phyloP scores from a whole-genome alignment of 2,888 invertebrate genomes.

The Hanleya hanleyi region DNA sequence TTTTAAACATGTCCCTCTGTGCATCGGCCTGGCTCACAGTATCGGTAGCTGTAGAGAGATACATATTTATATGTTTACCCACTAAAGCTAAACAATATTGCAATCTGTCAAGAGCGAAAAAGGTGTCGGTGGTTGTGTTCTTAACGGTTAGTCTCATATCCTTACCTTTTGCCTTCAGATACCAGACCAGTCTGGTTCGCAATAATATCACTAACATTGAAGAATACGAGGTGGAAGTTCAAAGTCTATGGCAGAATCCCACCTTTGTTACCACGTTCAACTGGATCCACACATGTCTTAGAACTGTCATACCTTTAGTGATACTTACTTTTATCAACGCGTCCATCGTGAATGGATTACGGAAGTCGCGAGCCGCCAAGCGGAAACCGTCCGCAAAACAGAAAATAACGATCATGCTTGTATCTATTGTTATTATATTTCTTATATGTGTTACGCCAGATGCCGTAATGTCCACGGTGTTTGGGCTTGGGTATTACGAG shows the following conservation, averaged over 20 bases:
- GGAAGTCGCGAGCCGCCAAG: slow-evolving; percentile 30
- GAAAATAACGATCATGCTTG: slow-evolving; percentile 56
- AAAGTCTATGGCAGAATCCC: slow-evolving; percentile 37
- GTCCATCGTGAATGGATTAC: slow-evolving; percentile 43
- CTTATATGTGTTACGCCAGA: slow-evolving; percentile 55
- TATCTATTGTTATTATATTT: slow-evolving; percentile 56
- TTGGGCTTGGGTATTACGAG: slow-evolving; percentile 54
- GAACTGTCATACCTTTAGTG: slow-evolving; percentile 50
- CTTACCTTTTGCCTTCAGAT: slow-evolving; percentile 46
- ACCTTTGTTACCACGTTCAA: slow-evolving; percentile 38
- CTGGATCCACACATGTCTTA: slow-evolving; percentile 45
- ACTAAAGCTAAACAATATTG: slow-evolving; percentile 34
- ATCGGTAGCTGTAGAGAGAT: slow-evolving; percentile 55
- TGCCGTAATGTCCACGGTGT: slow-evolving; percentile 53
- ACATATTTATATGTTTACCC: slow-evolving; percentile 53
- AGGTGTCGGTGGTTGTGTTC: slow-evolving; percentile 38
- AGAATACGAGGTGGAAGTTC: slow-evolving; percentile 28
- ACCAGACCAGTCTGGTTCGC: slow-evolving; percentile 32
- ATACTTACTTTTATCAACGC: slow-evolving; percentile 44
- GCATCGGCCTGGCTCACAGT: slow-evolving; percentile 55
- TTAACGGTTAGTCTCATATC: slow-evolving; percentile 41
- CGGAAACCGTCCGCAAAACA: slow-evolving; percentile 44
- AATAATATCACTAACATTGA: slow-evolving; percentile 42
- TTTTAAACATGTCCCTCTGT: slow-evolving; percentile 46
- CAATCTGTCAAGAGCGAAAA: slow-evolving; percentile 38